phyloP scores from a whole-genome alignment of 2,113 vertebrate genomes.

The Rhynchopsitta pachyrhyncha region DNA sequence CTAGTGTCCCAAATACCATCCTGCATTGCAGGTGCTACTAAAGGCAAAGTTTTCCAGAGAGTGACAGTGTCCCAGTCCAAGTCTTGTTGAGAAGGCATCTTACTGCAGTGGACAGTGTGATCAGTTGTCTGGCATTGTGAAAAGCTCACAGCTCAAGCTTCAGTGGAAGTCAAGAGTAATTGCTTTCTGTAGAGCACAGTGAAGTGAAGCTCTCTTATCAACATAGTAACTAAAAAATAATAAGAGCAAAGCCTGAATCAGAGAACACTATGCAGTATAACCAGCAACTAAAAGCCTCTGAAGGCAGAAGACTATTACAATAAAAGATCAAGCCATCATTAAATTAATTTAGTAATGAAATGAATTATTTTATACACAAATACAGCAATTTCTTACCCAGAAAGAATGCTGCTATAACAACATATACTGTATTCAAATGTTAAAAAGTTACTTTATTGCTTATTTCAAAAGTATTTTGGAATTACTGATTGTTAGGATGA shows the following conservation, averaged over 20 bases:
- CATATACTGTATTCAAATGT: background rate
- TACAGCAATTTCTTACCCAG: background rate
- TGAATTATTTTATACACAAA: background rate
- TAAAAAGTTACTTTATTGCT: background rate
- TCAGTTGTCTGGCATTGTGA: background rate
- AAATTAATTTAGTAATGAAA: conserved; percentile 15
- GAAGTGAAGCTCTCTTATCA: background rate
- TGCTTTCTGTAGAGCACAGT: background rate
- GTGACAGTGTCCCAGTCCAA: background rate
- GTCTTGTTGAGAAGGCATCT: background rate
- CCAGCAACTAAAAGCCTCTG: background rate
- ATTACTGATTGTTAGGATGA: background rate
- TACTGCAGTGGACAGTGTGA: background rate
- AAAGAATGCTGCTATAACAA: background rate
- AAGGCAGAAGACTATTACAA: background rate
- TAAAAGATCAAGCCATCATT: background rate
- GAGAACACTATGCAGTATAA: background rate
- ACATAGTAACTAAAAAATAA: background rate
- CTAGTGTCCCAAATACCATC: background rate
- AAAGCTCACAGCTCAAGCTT: background rate
- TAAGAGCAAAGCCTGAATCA: background rate
- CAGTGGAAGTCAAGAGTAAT: background rate
- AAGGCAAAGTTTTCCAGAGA: background rate
- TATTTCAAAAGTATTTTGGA: background rate
- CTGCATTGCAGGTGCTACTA: accelerated